Base-by-base conservation (phyloP, 2,888 invertebrate genomes). In the Aplocera efformata region DNA sequence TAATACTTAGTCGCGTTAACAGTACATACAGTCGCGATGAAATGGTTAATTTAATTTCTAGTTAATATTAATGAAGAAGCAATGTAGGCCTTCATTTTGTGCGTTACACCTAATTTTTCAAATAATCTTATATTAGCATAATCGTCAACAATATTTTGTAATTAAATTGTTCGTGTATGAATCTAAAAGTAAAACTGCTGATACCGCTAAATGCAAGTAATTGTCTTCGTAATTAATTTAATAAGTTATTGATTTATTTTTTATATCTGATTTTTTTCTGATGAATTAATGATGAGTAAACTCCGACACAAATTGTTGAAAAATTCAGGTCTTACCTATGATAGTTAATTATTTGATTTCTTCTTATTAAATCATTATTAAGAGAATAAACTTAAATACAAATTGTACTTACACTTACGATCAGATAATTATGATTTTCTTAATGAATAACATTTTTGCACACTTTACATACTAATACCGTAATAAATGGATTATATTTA, bases 1-100 rank as follows among this genome's bases (percentile, higher is more conserved):
- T 62, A 67, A 63, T 61, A 58, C 51, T 66, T 58, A 54, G 51
- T 53, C 61, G 60, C 63, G 64, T 60, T 60, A 57, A 60, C 53
- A 49, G 49, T 51, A 51, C 51, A 51, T 51, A 51, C 51, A 51
- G 43, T 51, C 39, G 43, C 38, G 40, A 51, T 27, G 38, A 38
- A 54, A 42, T 24, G 22, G 44, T 50, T 46, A 45, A 43, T 37
- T 39, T 31, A 31, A 44, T 42, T 28, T 20, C 37, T 49, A 40
- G 6, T 24, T 27, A 23, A 50, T 40, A 32, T 41, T 41, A 43
- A 47, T 41, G 24, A 50, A 20, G 25, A 50, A 50, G 48, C 48
- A 9, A 37, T 33, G 26, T 44, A 46, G 43, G 53, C 48, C 45
- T 30, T 37, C 32, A 41, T 32, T n/a, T 42, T 53, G 53, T 50